Evolutionary conservation across 2,113 vertebrate genomes (phyloP), one percentile per base, ranked within the genome.

Genomic region (Pangasianodon gigas): DNA sequence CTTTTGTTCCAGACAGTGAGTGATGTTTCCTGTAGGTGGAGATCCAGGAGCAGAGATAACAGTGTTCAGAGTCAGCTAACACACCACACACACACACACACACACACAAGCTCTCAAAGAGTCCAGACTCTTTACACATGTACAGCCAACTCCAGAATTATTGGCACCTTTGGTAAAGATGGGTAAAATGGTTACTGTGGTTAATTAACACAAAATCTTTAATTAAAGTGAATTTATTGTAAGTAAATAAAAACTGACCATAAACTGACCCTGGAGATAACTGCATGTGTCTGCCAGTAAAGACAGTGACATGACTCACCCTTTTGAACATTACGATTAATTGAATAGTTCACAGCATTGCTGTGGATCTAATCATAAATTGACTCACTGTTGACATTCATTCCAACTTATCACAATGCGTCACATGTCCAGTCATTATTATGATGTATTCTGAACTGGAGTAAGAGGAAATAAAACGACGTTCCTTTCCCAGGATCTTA

Each of bases 21-120:
- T 18, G 81, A 83, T 86, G 81, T 82, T 86, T 89, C 87, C 80
- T 89, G 32, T 60, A 24, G 75, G 84, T 82, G 48, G 77, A 80
- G 29, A 79, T 56, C 41, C 62, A 54, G 10, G 84, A 74, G 37
- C 69, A 60, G 52, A 79, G 83, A 84, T 75, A 85, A 77, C 29
- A 51, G n/a, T 32, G 32, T n/a, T n/a, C 60, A 81, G 26, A 54
- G 29, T 80, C 52, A n/a, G n/a, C 58, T 60, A 60, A 7, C 69
- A 71, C 69, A n/a, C 29, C 13, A 24, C 58, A 24, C 21, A n/a
- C 62, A 67, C 62, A 67, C 60, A 67, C 58, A 7, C 21, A 1
- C 19, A 7, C 21, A 26, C 58, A 60, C 58, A 60, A 21, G 16
- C 54, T 11, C 14, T 3, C 54, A 26, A 4, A 24, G 24, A 62